Percentiles rank a stretch among this genome's conserved stretches.
Conservation (phyloP, 2,888 invertebrate species). For the Metopia argyrocephala region DNA sequence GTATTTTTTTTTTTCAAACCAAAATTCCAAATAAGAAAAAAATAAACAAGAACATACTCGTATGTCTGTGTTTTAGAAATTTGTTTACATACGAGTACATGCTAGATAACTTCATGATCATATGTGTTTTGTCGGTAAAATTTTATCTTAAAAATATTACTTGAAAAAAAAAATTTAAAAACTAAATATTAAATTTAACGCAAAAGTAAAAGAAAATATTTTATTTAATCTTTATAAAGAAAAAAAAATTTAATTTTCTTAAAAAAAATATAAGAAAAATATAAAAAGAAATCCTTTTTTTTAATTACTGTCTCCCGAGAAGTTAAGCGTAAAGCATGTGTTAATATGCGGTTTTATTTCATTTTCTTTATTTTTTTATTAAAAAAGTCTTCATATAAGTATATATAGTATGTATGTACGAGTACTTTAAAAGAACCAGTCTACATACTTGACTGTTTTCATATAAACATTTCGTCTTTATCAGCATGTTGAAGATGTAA, state of each 20-base stretch:
- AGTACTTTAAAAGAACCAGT: no score
- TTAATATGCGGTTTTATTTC: slow-evolving; percentile 74
- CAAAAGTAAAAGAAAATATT: background rate
- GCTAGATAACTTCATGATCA: background rate
- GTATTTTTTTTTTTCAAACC: background rate
- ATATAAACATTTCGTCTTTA: slow-evolving; percentile 1
- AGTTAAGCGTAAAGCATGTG: slow-evolving; percentile 73
- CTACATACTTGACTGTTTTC: background rate
- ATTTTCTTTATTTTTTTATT: no score
- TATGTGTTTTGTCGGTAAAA: no score
- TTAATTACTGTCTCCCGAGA: slow-evolving; percentile 65
- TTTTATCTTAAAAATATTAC: background rate
- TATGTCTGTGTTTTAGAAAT: background rate
- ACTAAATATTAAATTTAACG: background rate
- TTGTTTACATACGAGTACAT: background rate
- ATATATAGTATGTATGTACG: no score
- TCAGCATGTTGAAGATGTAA: slow-evolving; percentile 59
- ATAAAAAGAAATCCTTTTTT: background rate
- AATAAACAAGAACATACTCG: background rate
- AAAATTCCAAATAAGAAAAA: background rate
- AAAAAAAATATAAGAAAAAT: no score
- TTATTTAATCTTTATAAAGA: background rate
- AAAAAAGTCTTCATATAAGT: no score
- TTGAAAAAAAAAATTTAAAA: no score
- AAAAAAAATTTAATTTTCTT: background rate